phyloP scores from a whole-genome alignment of 2,888 invertebrate species.

The Resseliella maxima region DNA sequence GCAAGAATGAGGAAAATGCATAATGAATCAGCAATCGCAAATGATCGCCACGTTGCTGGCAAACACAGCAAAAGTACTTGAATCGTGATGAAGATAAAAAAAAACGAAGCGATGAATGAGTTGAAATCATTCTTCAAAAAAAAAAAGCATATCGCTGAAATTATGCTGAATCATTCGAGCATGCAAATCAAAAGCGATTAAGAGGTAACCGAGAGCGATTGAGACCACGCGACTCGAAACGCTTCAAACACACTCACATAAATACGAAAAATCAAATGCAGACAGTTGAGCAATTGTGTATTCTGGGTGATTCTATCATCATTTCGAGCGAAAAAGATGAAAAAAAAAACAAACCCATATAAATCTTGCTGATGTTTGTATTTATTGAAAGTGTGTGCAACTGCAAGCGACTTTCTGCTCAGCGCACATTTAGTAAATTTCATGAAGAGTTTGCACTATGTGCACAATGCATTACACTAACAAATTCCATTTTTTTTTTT shows the following conservation, averaged over 20 bases:
- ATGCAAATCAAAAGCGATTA: slow-evolving; percentile 51
- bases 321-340: neutral
- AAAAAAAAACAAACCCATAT: neutral
- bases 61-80: neutral
- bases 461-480: slow-evolving; percentile 36
- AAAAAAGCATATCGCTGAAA: slow-evolving; percentile 43
- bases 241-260: neutral
- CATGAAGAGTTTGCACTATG: neutral
- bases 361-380: slow-evolving; percentile 4
- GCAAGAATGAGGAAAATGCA: slow-evolving; percentile 36
- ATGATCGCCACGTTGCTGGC: neutral
- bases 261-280: neutral
- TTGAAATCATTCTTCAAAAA: slow-evolving; percentile 18
- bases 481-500: too few relatives aligned
- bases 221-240: slow-evolving; percentile 40
- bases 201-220: slow-evolving; percentile 54
- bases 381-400: neutral
- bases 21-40: slow-evolving; percentile 48
- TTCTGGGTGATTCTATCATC: neutral
- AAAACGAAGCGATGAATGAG: neutral
- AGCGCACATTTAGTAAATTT: neutral
- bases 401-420: neutral
- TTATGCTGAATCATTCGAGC: slow-evolving; percentile 49
- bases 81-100: neutral
- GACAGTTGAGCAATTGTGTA: neutral